Base-by-base conservation (phyloP, 2,113 vertebrate genomes). In the Sturnira hondurensis region DNA sequence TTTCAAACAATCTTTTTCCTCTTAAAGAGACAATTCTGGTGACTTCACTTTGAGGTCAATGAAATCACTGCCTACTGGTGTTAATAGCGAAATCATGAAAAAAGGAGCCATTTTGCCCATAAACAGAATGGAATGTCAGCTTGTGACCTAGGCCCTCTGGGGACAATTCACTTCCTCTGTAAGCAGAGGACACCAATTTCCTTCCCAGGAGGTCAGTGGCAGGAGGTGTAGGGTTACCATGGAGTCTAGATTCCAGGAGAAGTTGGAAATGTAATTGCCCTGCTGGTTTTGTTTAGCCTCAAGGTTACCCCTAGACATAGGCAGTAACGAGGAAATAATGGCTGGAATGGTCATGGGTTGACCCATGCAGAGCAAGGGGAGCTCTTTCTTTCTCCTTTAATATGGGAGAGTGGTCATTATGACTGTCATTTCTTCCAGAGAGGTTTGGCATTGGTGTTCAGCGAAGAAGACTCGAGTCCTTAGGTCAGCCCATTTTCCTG, bases 161-260 rank as follows among this genome's bases (percentile, higher is more conserved):
- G 90, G 5, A 0, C 91, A 80, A 92, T 92, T n/a, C 56, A 38
- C 24, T 94, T 96, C 76, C 56, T 94, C 3, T 36, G 28, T 61
- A 43, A 80, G 38, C 61, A 70, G 0, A 96, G 83, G n/a, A 70
- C 50, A 81, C 91, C 31, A 11, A 1, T 96, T 97, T 97, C 89
- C 88, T 96, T 85, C 71, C 67, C 26, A 45, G 89, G 85, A 97
- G 97, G 91, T 98, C 97, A 97, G 88, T n/a, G 91, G 95, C 83
- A 38, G 86, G 87, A 98, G 86, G 96, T 96, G 38, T 96, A 96
- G 81, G 94, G 86, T 98, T 98, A 82, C 85, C 7, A 56, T 22
- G 88, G 89, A 96, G 70, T 81, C 95, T 19, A 89, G 94, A 95
- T 96, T 97, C 95, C 74, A 76, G 89, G 58, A 94, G 93, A 63